Evolutionary conservation across 1,140 invertebrate genomes (phyloP), one percentile per base, ranked within the genome.

Genomic region (Calephelis virginiensis): DNA sequence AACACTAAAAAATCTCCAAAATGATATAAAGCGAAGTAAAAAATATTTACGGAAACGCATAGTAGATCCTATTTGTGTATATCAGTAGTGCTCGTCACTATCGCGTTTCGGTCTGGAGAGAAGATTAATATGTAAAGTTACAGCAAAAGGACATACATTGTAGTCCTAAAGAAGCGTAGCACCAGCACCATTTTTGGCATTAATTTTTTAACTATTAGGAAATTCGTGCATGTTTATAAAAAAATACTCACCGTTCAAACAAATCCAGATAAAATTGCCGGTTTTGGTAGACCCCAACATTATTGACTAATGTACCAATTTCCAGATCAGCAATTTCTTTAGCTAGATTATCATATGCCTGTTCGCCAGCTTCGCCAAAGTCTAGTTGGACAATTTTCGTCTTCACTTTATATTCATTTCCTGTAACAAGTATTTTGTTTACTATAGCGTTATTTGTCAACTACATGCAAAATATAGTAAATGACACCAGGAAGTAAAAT

Each of bases 221-320:
- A 28, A 28, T 4, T 4, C 17, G 0, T 7, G 7, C 13, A 1
- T 37, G 5, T 40, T 40, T 40, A 5, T 7, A 40, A 9, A 8
- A 43, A 43, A 43, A 8, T 7, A 43, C 86, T 86, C 77, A 90
- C 90, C 76, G 90, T 63, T 96, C 93, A 8, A 93, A 92, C 1
- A 96, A 82, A 12, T 95, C 93, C 1, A 96, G 89, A 83, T 97
- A 97, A 76, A 96, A 95, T 80, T 97, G 96, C 0, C 98, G 98
- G 86, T 97, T 94, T 0, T 94, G 92, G 86, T 99, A 99, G 69
- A 97, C 94, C 5, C 98, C 98, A 0, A 99, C 98, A 92, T 99
- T 99, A 87, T 99, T 99, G 6, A 99, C 94, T 9, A 99, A 92
- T 13, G 98, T 95, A 0, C 97, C 98, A 68, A 99, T 95, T 82